Evolutionary conservation across 2,113 vertebrate species (phyloP).

Genomic region (Stigmatopora nigra): DNA sequence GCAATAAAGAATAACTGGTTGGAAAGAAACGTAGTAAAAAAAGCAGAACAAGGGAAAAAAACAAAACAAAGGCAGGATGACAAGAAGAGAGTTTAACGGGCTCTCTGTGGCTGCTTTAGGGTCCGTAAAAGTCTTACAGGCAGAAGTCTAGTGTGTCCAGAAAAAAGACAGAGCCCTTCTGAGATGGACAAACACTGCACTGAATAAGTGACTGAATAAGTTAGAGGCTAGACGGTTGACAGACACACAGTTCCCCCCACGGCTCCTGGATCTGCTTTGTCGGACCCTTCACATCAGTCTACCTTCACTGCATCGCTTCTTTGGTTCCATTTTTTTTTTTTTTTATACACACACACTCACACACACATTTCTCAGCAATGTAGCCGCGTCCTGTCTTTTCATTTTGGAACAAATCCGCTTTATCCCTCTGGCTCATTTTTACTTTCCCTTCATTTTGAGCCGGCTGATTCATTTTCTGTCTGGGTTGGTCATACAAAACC

Average conservation of each 20-base stretch:
- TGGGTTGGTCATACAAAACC: constrained; percentile 35
- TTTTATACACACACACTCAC: not conserved
- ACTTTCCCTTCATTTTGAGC: constrained; percentile 28
- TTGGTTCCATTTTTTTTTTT: constrained; percentile 32
- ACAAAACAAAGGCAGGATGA: not conserved
- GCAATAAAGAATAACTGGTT: not conserved
- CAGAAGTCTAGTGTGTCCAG: constrained; percentile 35
- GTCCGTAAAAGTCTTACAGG: constrained; percentile 30
- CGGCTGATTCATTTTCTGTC: constrained; percentile 35
- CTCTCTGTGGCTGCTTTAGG: constrained; percentile 16
- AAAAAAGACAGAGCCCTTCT: constrained; percentile 28
- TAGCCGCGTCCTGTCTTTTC: constrained; percentile 49
- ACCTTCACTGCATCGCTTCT: constrained; percentile 39
- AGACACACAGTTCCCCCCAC: constrained; percentile 52
- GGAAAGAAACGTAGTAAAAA: not conserved
- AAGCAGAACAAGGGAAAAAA: not conserved
- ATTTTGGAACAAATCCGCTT: constrained; percentile 62
- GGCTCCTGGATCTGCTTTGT: constrained; percentile 49
- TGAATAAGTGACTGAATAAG: constrained; percentile 59
- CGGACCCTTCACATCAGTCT: constrained; percentile 46
- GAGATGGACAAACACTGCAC: constrained; percentile 24
- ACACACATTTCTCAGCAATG: constrained; percentile 13
- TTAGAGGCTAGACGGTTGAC: constrained; percentile 51
- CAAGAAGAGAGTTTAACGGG: constrained; percentile 22
- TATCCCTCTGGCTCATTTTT: constrained; percentile 53